Evolutionary conservation across 2,797 vertebrate genomes (phyloP), one percentile per base, ranked within the genome.

Genomic region (Vipera ursinii): DNA sequence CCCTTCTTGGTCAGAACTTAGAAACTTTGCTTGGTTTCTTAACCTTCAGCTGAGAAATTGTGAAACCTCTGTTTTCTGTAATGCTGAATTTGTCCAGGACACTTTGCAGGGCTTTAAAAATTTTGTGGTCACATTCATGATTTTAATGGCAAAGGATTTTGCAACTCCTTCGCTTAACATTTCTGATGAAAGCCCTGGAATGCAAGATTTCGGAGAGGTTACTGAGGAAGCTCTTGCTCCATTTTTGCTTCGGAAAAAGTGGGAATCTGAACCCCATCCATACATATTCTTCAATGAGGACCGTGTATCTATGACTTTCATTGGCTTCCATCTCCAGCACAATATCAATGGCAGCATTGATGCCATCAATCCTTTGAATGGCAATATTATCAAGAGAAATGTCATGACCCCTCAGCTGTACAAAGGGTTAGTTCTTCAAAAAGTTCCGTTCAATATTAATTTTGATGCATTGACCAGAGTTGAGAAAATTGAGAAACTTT

Each of bases 231-330:
- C 99, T 92, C 96, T 99, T 6, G 97, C 98, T 92, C 99, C 99
- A 12, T 99, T 99, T 96, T 97, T 94, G 82, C 97, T 99, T 91
- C 98, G 99, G 86, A 99, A 98, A 95, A 98, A 97, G 96, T 99
- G 99, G 99, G 99, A 99, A 96, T 98, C 98, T 0, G 98, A 99
- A 96, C 98, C 98, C 26, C 99, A 99, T 92, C 99, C 99, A 0
- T 99, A 99, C 1, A 97, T 99, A 92, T 99, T 99, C 92, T 99
- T 99, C 95, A 99, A 99, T 1, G 97, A 96, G 10, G 99, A 99
- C 94, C 98, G 96, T 2, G 93, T 92, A 4, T 99, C 99, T 92
- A 99, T 99, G 99, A 99, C 99, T 0, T 99, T 99, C 96, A 98
- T 99, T 51, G 99, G 99, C n/a, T 99, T 99, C 95, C 98, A 99